These are phyloP conservation scores for Congeria kusceri DNA, from an alignment of 2,888 invertebrate species.

Conservation along the genomic window DNA sequence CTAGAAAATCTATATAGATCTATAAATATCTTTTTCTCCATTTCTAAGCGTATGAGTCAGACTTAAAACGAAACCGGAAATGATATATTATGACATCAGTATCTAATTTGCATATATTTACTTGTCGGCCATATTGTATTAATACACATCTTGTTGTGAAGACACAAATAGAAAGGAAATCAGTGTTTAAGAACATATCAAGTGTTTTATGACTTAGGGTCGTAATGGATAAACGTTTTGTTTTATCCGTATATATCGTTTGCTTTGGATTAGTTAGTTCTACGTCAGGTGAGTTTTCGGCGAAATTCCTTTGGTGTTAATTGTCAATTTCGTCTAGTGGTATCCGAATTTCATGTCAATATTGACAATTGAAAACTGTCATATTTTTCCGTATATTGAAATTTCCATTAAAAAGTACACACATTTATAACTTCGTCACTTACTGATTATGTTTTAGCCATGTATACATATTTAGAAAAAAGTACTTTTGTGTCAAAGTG, in stretches of 20 bases:
- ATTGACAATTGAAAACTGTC: not conserved
- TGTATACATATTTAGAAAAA: no score
- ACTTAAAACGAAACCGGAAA: conserved; percentile 51
- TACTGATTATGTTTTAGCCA: no score
- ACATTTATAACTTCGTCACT: not conserved
- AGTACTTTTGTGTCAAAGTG: no score
- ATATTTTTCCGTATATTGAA: not conserved
- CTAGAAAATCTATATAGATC: no score
- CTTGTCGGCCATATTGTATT: conserved; percentile 72
- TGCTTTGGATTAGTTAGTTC: conserved; percentile 34
- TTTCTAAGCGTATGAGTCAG: no score
- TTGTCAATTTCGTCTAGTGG: not conserved
- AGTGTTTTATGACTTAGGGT: conserved; percentile 16
- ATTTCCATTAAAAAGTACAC: not conserved
- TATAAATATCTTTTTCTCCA: no score
- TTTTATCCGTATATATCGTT: conserved; percentile 17
- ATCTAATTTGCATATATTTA: conserved; percentile 73
- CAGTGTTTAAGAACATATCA: not conserved
- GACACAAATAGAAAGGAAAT: conserved; percentile 30
- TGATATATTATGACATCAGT: conserved; percentile 68
- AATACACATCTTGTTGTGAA: conserved; percentile 25
- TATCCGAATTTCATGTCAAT: not conserved
- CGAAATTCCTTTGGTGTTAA: conserved; percentile 9
- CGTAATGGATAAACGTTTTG: conserved; percentile 38
- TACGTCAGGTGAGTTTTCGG: conserved; percentile 50